These are phyloP conservation scores for Megalops atlanticus DNA, from an alignment of 2,113 vertebrate species.

Conservation along the genomic window DNA sequence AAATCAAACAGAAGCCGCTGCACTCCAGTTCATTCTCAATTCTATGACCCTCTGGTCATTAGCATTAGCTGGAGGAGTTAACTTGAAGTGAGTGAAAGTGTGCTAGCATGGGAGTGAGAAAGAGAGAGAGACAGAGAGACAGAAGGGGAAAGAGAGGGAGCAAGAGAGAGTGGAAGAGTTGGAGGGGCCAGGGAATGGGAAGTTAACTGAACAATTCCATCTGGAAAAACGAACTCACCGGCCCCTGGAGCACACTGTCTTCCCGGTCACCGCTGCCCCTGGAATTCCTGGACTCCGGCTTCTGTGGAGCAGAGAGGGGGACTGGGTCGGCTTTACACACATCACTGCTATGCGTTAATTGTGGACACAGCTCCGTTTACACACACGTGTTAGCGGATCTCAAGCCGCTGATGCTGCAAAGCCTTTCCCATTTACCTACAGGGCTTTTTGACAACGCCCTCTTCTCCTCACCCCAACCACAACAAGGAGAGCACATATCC, in stretches of 20 bases:
- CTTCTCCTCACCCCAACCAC: neutral
- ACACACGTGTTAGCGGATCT: neutral
- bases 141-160: neutral
- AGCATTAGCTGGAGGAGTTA: neutral
- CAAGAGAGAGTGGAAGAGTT: neutral
- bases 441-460: neutral
- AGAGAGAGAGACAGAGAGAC: neutral
- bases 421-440: neutral
- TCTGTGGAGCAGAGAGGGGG: slow-evolving; percentile 67
- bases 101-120: no score
- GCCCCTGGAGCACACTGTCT: slow-evolving; percentile 83
- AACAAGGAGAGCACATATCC: neutral
- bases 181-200: neutral
- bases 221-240: slow-evolving; percentile 71
- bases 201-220: slow-evolving; percentile 12
- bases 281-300: slow-evolving; percentile 91
- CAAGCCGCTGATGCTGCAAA: neutral
- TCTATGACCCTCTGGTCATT: no score
- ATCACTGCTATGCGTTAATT: neutral
- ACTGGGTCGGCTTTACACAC: slow-evolving; percentile 20
- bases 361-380: neutral
- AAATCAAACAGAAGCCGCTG: no score
- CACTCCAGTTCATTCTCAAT: no score
- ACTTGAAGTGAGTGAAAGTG: neutral
- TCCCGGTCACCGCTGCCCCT: slow-evolving; percentile 89